These are phyloP conservation scores for Drosophila formosana DNA, from an alignment of 2,888 invertebrate species.

Conservation along the genomic window DNA sequence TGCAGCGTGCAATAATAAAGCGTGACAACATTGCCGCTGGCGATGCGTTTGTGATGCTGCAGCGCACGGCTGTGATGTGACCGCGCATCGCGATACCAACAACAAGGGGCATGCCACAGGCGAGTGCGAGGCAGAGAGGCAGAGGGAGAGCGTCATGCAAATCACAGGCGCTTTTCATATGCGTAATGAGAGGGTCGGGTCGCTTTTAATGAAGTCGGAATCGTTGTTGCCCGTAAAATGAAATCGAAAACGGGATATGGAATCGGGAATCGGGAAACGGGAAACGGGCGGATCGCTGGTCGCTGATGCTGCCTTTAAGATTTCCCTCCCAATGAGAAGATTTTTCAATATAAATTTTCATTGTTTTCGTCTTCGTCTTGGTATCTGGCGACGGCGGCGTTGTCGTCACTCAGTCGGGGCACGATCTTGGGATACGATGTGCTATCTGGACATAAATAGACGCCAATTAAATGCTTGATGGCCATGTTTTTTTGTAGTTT, in stretches of 20 bases:
- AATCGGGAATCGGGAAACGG: constrained; percentile 7
- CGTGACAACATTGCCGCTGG: constrained; percentile 64
- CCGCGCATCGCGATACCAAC: constrained; percentile 50
- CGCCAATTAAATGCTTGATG: constrained; percentile 81
- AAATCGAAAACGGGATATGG: constrained; percentile 30
- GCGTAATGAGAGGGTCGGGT: constrained; percentile 66
- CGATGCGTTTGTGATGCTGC: constrained; percentile 64
- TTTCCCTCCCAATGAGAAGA: constrained; percentile 54
- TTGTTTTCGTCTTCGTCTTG: constrained; percentile 55
- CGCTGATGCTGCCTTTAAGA: constrained; percentile 78
- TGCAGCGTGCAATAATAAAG: constrained; percentile 50
- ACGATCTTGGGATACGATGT: constrained; percentile 70
- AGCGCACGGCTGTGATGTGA: constrained; percentile 50
- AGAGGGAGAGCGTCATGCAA: constrained; percentile 36
- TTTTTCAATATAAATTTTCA: constrained; percentile 77
- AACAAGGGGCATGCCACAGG: constrained; percentile 8
- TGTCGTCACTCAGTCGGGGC: constrained; percentile 73
- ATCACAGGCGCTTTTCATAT: constrained; percentile 55
- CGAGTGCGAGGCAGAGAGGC: neutral
- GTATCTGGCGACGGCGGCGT: constrained; percentile 11
- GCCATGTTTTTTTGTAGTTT: constrained; percentile 45
- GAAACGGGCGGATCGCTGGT: constrained; percentile 29
- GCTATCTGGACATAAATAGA: constrained; percentile 83
- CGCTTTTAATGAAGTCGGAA: constrained; percentile 53
- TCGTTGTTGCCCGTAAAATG: constrained; percentile 9